These are phyloP conservation scores for Eupleurogrammus muticus DNA, from an alignment of 2,797 vertebrate genomes.

Conservation along the genomic window DNA sequence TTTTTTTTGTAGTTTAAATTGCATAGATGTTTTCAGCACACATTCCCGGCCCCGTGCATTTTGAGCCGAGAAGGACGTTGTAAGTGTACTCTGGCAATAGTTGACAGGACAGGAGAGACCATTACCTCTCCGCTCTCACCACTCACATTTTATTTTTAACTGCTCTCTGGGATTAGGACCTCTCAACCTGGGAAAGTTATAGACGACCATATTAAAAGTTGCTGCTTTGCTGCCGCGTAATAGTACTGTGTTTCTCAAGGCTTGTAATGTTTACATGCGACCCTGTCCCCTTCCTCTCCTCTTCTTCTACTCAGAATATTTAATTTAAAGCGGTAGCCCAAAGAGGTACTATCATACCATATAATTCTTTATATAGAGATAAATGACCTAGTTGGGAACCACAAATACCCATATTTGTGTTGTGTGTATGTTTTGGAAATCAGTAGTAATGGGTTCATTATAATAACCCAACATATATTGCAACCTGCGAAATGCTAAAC, in stretches of 20 bases:
- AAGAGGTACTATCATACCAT: background rate
- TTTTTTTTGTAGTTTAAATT: slow-evolving; percentile 21
- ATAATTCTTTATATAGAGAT: background rate
- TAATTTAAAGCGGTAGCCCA: background rate
- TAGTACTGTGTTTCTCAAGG: background rate
- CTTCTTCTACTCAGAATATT: background rate
- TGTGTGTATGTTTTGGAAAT: background rate
- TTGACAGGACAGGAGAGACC: slow-evolving; percentile 40
- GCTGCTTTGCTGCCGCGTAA: slow-evolving; percentile 1
- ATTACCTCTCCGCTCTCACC: slow-evolving; percentile 41
- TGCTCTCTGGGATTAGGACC: slow-evolving; percentile 24
- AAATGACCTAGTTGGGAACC: background rate
- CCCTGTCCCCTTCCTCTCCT: background rate
- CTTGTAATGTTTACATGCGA: background rate
- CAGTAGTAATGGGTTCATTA: background rate
- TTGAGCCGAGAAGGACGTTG: slow-evolving; percentile 28
- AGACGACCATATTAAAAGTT: slow-evolving; percentile 11
- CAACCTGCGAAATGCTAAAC: background rate
- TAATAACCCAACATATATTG: background rate
- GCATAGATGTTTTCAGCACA: slow-evolving; percentile 38
- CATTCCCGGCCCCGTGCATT: slow-evolving; percentile 16
- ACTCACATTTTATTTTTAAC: background rate
- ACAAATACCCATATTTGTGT: background rate
- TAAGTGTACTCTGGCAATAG: slow-evolving; percentile 46
- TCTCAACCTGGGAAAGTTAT: slow-evolving; percentile 35